Base-by-base conservation (phyloP, 2,113 vertebrate genomes). In the Hippoglossus stenolepis region DNA sequence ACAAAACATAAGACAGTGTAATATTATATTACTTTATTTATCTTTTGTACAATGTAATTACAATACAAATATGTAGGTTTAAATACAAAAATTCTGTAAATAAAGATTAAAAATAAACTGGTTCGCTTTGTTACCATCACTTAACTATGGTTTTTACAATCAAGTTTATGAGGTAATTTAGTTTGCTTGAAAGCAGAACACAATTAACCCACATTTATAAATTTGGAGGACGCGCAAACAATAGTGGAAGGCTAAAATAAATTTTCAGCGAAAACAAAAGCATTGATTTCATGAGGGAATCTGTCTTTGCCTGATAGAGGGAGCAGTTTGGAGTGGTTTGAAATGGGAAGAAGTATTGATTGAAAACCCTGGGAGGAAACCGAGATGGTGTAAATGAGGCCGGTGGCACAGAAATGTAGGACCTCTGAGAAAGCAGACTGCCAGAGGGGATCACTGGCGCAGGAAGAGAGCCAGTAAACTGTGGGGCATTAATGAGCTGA, bases 21-120 rank as follows among this genome's bases (percentile, higher is more conserved):
- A 92, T 93, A 93, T 95, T 95, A 95, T 95, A 95, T 95, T 95
- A 93, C 88, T 93, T 92, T 93, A 95, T 95, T 95, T 93, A 94
- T 95, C 94, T 94, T 95, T 95, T 95, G 90, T 95, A 95, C 94
- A 95, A 91, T 94, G 94, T 95, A 95, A 94, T 95, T 95, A 95
- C 92, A 95, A 95, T 95, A 95, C 94, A 95, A 95, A 95, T 95
- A 95, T 95, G 95, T 92, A 94, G 94, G 94, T 94, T 95, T 95
- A 94, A 94, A 95, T 95, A 95, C 93, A 95, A 95, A 92, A 94
- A 92, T 89, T 95, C 92, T 95, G 94, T 94, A 95, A 95, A 95
- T 95, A 95, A 95, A 95, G 94, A 94, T 94, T 94, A 95, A 94
- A 95, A 95, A 95, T 94, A 95, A 95, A 95, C 92, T 92, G 92